Conservation (phyloP, 2,113 vertebrate genomes). For the Carollia perspicillata region DNA sequence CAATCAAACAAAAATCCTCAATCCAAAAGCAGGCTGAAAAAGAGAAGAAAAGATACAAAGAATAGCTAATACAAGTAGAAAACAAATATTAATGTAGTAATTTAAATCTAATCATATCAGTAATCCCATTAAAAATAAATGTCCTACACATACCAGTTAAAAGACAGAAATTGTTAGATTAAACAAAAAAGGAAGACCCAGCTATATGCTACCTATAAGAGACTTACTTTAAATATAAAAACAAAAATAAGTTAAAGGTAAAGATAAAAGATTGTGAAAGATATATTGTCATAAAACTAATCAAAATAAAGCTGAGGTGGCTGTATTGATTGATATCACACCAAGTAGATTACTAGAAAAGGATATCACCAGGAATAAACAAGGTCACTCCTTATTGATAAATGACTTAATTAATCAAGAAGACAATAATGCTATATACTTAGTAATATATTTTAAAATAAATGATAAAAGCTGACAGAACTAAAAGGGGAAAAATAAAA, state of each 20-base stretch:
- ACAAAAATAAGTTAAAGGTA: not conserved
- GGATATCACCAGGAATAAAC: not conserved
- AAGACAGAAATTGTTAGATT: not conserved
- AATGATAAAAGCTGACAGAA: not conserved
- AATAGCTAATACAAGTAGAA: not conserved
- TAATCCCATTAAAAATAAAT: not conserved
- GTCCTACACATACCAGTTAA: not conserved
- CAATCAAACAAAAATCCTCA: not conserved
- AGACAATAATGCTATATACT: not conserved
- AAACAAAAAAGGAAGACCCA: not conserved
- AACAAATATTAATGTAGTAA: not conserved
- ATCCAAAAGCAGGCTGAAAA: not conserved
- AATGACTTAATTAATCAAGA: not conserved
- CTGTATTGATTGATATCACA: not conserved
- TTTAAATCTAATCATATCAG: not conserved
- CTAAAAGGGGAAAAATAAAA: not conserved
- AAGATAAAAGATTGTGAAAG: not conserved
- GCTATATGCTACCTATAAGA: not conserved
- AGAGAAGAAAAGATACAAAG: not conserved
- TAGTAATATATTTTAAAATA: not conserved
- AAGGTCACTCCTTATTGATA: not conserved
- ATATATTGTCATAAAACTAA: not conserved
- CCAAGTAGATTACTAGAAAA: slow-evolving; percentile 19
- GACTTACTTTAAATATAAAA: not conserved
- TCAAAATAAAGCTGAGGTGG: not conserved